These are phyloP conservation scores for Volucella bombylans DNA, from an alignment of 2,888 invertebrate genomes.

Conservation along the genomic window DNA sequence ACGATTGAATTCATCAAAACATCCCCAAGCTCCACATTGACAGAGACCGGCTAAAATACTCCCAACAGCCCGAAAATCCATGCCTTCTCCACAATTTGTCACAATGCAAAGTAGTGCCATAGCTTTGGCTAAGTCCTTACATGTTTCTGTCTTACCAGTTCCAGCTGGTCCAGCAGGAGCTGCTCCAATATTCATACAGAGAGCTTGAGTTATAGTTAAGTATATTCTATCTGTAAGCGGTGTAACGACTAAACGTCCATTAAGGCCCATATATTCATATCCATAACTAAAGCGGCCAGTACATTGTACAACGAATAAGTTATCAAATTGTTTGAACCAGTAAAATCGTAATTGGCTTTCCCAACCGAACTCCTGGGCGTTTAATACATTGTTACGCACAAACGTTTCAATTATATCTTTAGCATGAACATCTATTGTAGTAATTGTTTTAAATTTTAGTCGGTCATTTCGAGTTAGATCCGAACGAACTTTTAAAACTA, in stretches of 20 bases:
- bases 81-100: conserved; percentile 96
- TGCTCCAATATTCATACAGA: conserved; percentile 95
- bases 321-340: conserved; percentile 92
- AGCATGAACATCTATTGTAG: conserved; percentile 96
- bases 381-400: conserved; percentile 90
- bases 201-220: conserved; percentile 95
- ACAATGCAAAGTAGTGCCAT: conserved; percentile 91
- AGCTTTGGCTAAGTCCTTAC: conserved; percentile 95
- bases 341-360: conserved; percentile 96
- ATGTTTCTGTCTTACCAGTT: conserved; percentile 92
- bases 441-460: conserved; percentile 92
- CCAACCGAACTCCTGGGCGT: conserved; percentile 95
- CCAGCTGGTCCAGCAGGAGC: conserved; percentile 90
- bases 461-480: conserved; percentile 91
- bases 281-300: conserved; percentile 94
- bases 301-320: conserved; percentile 92
- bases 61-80: conserved; percentile 93
- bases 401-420: conserved; percentile 94
- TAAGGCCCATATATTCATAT: conserved; percentile 97
- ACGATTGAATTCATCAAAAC: conserved; percentile 97
- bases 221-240: conserved; percentile 96
- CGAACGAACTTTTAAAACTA: conserved; percentile 88
- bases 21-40: conserved; percentile 93
- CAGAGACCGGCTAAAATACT: conserved; percentile 86
- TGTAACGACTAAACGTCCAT: conserved; percentile 94